These are phyloP conservation scores for Morone chrysops DNA, from an alignment of 2,113 vertebrate species.

Conservation along the genomic window DNA sequence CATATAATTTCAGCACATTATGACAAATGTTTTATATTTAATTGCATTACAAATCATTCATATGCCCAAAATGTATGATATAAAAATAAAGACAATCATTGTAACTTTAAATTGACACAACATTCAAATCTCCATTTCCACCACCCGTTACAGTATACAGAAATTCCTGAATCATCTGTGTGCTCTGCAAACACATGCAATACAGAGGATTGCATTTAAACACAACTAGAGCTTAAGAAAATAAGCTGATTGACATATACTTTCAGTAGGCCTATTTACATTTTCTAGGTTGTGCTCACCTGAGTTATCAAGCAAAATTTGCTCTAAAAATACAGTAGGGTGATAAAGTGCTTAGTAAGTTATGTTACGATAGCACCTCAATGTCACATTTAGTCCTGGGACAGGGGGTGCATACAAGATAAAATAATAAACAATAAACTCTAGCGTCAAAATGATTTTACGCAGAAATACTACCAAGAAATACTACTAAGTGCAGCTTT, in stretches of 20 bases:
- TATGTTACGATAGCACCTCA: slow-evolving; percentile 46
- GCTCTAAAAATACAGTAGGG: slow-evolving; percentile 66
- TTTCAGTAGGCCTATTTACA: slow-evolving; percentile 25
- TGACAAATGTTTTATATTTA: slow-evolving; percentile 5
- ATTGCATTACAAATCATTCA: slow-evolving; percentile 20
- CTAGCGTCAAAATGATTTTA: slow-evolving; percentile 7
- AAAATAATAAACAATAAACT: slow-evolving; percentile 27
- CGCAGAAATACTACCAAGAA: neutral
- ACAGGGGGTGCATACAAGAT: slow-evolving; percentile 63
- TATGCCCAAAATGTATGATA: slow-evolving; percentile 54
- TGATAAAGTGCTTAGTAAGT: slow-evolving; percentile 78
- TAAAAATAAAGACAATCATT: slow-evolving; percentile 59
- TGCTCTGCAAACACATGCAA: slow-evolving; percentile 35
- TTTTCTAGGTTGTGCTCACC: slow-evolving; percentile 12
- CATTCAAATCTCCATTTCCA: slow-evolving; percentile 48
- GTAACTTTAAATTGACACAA: slow-evolving; percentile 50
- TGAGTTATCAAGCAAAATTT: slow-evolving; percentile 47
- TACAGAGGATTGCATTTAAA: slow-evolving; percentile 28
- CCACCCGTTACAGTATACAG: slow-evolving; percentile 65
- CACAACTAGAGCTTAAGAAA: slow-evolving; percentile 52
- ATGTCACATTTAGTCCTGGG: slow-evolving; percentile 41
- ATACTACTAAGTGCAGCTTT: slow-evolving; percentile 33
- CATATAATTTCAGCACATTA: slow-evolving; percentile 45
- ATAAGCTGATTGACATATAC: slow-evolving; percentile 39
- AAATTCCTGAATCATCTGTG: slow-evolving; percentile 29